Percentiles rank a stretch among this genome's conserved stretches.
These are phyloP conservation scores for Sarotherodon lohbergeri DNA, from an alignment of 2,113 vertebrate genomes.

Conservation along the genomic window DNA sequence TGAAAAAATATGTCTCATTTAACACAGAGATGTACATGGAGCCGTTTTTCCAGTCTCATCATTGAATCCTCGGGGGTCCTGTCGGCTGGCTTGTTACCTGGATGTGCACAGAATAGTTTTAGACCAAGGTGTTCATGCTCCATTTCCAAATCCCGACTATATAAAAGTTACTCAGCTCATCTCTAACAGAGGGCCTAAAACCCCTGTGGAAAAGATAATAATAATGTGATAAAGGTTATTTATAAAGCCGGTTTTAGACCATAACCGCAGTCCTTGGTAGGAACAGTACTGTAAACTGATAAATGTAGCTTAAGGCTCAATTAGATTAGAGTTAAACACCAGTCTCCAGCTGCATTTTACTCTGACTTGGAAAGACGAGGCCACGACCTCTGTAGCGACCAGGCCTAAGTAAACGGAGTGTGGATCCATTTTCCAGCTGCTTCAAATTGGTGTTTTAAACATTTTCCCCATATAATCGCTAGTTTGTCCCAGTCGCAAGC, in stretches of 20 bases:
- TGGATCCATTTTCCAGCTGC: neutral
- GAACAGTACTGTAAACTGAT: neutral
- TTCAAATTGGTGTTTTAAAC: neutral
- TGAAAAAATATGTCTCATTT: neutral
- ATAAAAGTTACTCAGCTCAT: neutral
- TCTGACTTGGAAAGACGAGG: neutral
- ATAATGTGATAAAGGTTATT: neutral
- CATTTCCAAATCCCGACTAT: neutral
- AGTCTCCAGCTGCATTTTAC: neutral
- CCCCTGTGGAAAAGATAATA: neutral
- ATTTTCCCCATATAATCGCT: neutral
- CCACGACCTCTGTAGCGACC: neutral
- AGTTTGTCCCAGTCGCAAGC: accelerated
- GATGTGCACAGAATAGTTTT: neutral
- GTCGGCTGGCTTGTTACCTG: neutral
- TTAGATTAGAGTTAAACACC: neutral
- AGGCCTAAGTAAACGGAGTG: accelerated
- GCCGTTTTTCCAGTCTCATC: neutral
- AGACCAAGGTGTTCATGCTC: accelerated
- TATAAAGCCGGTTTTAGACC: neutral
- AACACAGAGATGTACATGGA: neutral
- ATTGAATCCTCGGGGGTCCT: neutral
- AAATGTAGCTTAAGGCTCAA: neutral
- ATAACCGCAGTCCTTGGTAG: neutral
- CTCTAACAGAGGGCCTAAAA: accelerated